Base-by-base conservation (phyloP, 92 coral and sea anemone species). In the Actinostola sp. region DNA sequence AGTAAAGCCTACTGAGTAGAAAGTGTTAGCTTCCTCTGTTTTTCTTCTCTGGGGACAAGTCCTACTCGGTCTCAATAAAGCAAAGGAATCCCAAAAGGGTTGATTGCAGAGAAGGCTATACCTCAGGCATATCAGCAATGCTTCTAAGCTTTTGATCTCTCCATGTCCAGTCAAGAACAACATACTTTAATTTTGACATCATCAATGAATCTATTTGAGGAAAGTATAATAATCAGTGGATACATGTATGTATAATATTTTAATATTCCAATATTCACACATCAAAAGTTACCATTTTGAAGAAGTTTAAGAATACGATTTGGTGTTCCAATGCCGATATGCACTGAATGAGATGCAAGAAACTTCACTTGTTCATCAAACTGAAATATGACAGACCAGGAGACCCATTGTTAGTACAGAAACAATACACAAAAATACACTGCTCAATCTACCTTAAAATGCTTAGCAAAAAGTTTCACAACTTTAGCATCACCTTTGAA, bases 131-230 rank as follows among this genome's bases (percentile, higher is more conserved):
- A 38, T 95, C 99, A 35, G 83, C 80, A 31, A 95, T 87, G 31
- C 90, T 70, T 29, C 97, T 80, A 39, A 84, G 96, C 45, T 95
- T 95, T 52, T 84, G 79, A 68, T 95, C 99, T 24, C 92, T 77
- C 99, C 99, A 95, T 0, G 97, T 88, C 99, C 99, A 95, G 80
- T 95, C 99, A 32, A 95, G 71, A 28, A 95, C 75, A 17, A 86
- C 87, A 63, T 84, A 91, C 34, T 86, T 91, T 31, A 91, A 76
- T 49, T 73, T 71, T 2, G 66, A 71, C 9, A 85, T 79, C 43
- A 77, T 86, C 15, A 95, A 56, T 20, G 92, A 71, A 60, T 88
- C 99, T 95, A 70, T 2, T 31, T 20, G 50, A 56, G 7, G 5
- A 54, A 23, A 46, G n/a, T n/a, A 46, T 4, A 46, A 46, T 46